Evolutionary conservation across 2,888 invertebrate genomes (phyloP).

Genomic region (Ecdyonurus torrentis): DNA sequence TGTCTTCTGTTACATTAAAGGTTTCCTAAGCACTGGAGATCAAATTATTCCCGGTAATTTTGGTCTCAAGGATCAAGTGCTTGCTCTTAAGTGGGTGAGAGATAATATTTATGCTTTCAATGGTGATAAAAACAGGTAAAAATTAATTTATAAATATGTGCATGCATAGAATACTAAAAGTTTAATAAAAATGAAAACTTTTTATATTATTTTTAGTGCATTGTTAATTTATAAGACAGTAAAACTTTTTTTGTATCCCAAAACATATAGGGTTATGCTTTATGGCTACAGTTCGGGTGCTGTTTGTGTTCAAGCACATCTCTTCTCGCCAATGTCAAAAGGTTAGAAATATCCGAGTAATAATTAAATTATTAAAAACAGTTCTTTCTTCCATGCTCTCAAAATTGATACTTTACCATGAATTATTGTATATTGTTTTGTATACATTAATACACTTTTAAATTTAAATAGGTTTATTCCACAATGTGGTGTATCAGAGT

Average conservation of each 20-base stretch:
- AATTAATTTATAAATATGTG: too few relatives aligned
- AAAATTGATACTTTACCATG: too few relatives aligned
- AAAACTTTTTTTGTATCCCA: neutral
- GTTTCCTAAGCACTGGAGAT: constrained; percentile 43
- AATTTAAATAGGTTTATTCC: neutral
- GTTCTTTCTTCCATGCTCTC: neutral
- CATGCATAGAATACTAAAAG: too few relatives aligned
- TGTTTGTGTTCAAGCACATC: neutral
- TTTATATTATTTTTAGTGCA: neutral
- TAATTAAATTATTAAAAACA: too few relatives aligned
- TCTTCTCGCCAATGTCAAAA: neutral
- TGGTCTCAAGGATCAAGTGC: constrained; percentile 33
- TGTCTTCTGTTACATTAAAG: constrained; percentile 5
- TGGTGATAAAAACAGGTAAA: constrained; percentile 5
- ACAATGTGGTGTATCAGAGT: neutral
- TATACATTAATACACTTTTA: too few relatives aligned
- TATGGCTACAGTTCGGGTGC: neutral
- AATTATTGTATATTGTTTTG: too few relatives aligned
- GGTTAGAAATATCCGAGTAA: neutral
- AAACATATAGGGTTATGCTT: neutral
- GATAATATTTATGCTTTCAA: constrained; percentile 7
- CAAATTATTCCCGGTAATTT: constrained; percentile 46
- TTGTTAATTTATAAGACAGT: neutral
- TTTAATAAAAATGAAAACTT: too few relatives aligned
- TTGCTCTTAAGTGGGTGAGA: constrained; percentile 13